Base-by-base conservation (phyloP, 2,113 vertebrate genomes). In the Callocephalon fimbriatum region DNA sequence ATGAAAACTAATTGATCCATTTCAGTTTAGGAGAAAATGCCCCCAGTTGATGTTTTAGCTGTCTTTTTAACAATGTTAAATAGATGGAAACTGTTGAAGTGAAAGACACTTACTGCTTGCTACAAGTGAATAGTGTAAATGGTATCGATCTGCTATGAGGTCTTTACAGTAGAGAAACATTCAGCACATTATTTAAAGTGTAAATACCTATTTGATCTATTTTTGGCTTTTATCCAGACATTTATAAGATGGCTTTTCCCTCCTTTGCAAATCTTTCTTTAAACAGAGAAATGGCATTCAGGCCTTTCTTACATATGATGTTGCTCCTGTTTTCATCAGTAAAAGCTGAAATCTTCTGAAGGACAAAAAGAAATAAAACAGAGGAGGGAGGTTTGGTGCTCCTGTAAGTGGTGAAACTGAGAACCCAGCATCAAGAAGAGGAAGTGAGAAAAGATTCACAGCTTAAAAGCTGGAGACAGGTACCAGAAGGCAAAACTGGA, bases 21-120 rank as follows among this genome's bases (percentile, higher is more conserved):
- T 97, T 96, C 87, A 95, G 67, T 97, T 98, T 95, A 94, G 87
- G 45, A 97, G 91, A 97, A 96, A 98, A 96, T 71, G 62, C 65
- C 58, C 54, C 40, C 48, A 87, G 6, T 48, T 98, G 92, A 95
- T 92, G 85, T 97, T 97, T 96, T 81, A 94, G 78, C 56, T 95
- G 89, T 96, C 95, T 97, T 97, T 97, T 97, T 95, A 98, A 94
- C 92, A 91, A 86, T 87, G 78, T 97, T 97, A 97, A 98, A 97
- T 97, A 92, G 51, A 65, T 96, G 66, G 82, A 97, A 97, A 97
- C 76, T 95, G 95, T 90, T 89, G 66, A 97, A 85, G 29, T 96
- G 85, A 97, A 95, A 97, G 92, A 71, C 90, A 96, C 98, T 93
- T 95, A 96, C 90, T 96, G 71, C 80, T 93, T 95, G 21, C 91